Percentiles rank a stretch among this genome's conserved stretches.
phyloP scores from a whole-genome alignment of 2,888 invertebrate genomes.

The Pegoplata infirma region DNA sequence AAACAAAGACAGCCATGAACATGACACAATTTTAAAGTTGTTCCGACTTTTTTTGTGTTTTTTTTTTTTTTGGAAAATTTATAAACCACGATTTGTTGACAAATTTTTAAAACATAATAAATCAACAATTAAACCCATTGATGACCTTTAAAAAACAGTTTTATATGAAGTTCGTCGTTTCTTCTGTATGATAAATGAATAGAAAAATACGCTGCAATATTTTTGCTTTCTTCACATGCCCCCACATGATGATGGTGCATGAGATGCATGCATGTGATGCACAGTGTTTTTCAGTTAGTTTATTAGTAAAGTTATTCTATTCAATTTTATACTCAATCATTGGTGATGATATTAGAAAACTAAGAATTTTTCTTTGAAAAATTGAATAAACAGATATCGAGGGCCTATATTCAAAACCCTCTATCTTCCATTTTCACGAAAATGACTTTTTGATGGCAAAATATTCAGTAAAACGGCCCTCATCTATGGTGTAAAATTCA shows the following conservation, averaged over 20 bases:
- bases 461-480: too few species aligned
- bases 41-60: conserved; percentile 46
- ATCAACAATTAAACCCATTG: conserved; percentile 62
- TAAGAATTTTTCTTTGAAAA: too few species aligned
- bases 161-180: conserved; percentile 26
- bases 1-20: conserved; percentile 57
- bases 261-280: conserved; percentile 28
- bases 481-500: too few species aligned
- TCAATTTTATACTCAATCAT: too few species aligned
- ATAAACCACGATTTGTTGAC: conserved; percentile 73
- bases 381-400: too few species aligned
- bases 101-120: conserved; percentile 71
- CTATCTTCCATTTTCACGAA: too few species aligned
- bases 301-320: too few species aligned
- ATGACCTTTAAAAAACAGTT: conserved; percentile 49
- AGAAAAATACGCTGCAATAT: conserved; percentile 31
- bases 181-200: conserved; percentile 48
- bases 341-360: too few species aligned
- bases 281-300: conserved; percentile 46
- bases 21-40: conserved; percentile 63
- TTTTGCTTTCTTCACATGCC: conserved; percentile 53
- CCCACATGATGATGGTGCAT: conserved; percentile 42
- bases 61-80: conserved; percentile 39
- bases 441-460: too few species aligned
- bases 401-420: too few species aligned